Conservation (phyloP, 2,797 vertebrate genomes). For the Pangasius mekongensis region DNA sequence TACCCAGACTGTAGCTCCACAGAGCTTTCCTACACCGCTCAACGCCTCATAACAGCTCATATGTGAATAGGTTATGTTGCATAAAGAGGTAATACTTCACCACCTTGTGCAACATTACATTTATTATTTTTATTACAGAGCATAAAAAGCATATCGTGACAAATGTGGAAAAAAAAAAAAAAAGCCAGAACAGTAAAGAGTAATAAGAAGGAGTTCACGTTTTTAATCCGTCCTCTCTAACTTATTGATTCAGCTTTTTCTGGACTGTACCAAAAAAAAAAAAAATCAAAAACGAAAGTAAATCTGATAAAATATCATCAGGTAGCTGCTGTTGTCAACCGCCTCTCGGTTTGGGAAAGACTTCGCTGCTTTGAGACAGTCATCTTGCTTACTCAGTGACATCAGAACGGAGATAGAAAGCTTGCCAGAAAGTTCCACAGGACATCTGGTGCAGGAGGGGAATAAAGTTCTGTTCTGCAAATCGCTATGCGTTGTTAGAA, state of each 20-base stretch:
- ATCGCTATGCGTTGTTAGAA: background rate
- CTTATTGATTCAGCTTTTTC: background rate
- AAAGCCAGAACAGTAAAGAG: background rate
- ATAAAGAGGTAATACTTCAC: background rate
- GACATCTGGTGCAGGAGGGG: background rate
- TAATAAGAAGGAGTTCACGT: background rate
- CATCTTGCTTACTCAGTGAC: background rate
- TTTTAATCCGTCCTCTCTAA: background rate
- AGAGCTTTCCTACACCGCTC: background rate
- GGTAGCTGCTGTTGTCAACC: background rate
- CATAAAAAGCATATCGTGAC: background rate
- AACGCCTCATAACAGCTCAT: background rate
- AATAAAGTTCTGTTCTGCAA: background rate
- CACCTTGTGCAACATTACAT: background rate
- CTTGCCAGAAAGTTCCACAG: background rate
- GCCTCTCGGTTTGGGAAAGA: background rate
- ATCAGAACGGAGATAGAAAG: background rate
- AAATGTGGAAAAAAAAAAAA: background rate
- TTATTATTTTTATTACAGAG: background rate
- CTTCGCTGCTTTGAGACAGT: background rate
- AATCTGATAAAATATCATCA: background rate
- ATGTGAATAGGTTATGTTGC: background rate
- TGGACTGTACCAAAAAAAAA: background rate
- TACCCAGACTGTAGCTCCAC: background rate
- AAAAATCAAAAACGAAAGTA: background rate